phyloP scores from a whole-genome alignment of 2,113 vertebrate species.

The Mus pahari region DNA sequence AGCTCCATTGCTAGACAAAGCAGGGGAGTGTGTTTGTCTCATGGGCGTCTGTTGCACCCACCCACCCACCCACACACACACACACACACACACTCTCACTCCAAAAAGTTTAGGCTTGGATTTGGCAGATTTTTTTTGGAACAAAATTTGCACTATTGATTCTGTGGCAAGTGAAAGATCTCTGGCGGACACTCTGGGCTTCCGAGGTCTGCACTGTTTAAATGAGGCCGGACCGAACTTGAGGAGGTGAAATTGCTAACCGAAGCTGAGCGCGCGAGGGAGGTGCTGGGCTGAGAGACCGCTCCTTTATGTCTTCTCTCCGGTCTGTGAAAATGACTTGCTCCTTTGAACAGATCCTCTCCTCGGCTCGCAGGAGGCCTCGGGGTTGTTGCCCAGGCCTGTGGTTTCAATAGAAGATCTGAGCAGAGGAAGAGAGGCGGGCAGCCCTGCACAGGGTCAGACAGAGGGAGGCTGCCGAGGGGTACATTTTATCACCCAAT shows the following conservation, averaged over 20 bases:
- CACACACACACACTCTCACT: neutral
- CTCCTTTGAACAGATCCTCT: constrained; percentile 61
- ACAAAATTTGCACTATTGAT: constrained; percentile 74
- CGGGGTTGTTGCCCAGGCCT: neutral
- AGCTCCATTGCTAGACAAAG: constrained; percentile 33
- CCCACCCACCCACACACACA: no score
- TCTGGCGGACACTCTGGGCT: constrained; percentile 61
- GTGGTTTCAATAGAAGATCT: neutral
- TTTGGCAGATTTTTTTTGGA: constrained; percentile 66
- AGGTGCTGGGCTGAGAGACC: constrained; percentile 46
- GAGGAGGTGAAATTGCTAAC: constrained; percentile 52
- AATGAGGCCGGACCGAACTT: constrained; percentile 8
- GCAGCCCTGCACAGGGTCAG: neutral
- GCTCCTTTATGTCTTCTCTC: constrained; percentile 44
- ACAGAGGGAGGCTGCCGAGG: neutral
- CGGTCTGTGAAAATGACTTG: constrained; percentile 52
- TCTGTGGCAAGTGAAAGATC: constrained; percentile 62
- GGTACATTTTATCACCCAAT: neutral
- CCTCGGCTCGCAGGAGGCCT: neutral
- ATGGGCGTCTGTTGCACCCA: neutral
- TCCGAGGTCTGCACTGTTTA: constrained; percentile 65
- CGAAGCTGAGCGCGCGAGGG: constrained; percentile 49
- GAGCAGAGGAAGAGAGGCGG: constrained; percentile 4
- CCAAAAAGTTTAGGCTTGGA: constrained; percentile 59
- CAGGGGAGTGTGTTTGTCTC: neutral